Percentiles rank a stretch among this genome's conserved stretches.
phyloP scores from a whole-genome alignment of 1,140 invertebrate species.

The Prorops nasuta region DNA sequence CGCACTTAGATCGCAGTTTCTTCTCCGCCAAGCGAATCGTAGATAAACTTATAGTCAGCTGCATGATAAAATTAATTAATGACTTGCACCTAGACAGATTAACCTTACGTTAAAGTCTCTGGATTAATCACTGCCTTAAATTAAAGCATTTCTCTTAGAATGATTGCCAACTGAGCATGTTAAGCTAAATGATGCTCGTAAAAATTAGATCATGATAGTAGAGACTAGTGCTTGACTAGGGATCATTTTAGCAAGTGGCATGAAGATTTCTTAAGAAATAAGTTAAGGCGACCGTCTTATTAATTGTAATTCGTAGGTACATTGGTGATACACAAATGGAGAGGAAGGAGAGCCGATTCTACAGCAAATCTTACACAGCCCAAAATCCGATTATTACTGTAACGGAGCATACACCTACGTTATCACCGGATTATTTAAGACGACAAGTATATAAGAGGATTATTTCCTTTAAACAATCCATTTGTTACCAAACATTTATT shows the following conservation, averaged over 20 bases:
- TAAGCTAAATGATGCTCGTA: no score
- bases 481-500: no score
- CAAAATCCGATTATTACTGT: conserved; percentile 94
- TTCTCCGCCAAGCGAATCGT: no score
- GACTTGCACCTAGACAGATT: no score
- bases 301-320: conserved; percentile 35
- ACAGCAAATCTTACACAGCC: conserved; percentile 54
- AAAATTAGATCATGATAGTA: no score
- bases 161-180: no score
- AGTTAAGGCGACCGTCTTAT: conserved; percentile 1
- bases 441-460: conserved; percentile 69
- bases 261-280: conserved; percentile 11
- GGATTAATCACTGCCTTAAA: no score
- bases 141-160: no score
- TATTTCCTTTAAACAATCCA: conserved; percentile 8
- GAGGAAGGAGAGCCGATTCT: conserved; percentile 49
- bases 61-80: no score
- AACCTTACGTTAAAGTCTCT: no score
- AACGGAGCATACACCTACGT: conserved; percentile 89
- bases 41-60: no score
- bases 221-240: conserved; percentile 30
- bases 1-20: no score
- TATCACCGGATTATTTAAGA: conserved; percentile 79
- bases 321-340: conserved; percentile 48
- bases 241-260: conserved; percentile 23